Conservation (phyloP, 1,140 invertebrate genomes). For the Sitobion miscanthi region DNA sequence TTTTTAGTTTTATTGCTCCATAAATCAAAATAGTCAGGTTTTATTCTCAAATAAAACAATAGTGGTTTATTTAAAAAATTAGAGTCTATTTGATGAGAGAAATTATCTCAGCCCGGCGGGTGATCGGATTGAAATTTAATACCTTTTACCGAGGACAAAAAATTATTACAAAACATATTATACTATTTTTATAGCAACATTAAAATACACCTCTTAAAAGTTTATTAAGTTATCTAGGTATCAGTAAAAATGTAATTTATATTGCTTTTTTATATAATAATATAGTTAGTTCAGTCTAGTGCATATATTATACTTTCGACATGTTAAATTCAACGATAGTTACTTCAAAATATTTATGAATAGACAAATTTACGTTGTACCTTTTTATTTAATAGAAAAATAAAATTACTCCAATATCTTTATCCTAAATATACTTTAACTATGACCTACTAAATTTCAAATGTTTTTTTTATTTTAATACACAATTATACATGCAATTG, state of each 20-base stretch:
- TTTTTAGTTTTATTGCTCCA: slow-evolving; percentile 24
- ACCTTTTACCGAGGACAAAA: background rate
- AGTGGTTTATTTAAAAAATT: background rate
- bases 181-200: background rate
- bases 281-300: background rate
- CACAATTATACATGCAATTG: no score
- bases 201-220: background rate
- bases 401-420: background rate
- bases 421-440: background rate
- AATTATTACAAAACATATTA: background rate
- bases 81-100: background rate
- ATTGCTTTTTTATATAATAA: background rate
- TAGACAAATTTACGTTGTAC: background rate
- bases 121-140: slow-evolving; percentile 19
- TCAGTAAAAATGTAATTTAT: background rate
- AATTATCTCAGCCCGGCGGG: background rate
- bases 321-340: background rate
- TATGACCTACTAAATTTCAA: background rate
- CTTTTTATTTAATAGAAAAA: background rate
- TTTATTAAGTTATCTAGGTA: background rate
- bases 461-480: background rate
- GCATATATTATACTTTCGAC: background rate
- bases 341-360: background rate
- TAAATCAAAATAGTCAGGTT: slow-evolving; percentile 28
- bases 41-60: slow-evolving; percentile 41